These are phyloP conservation scores for Conus betulinus DNA, from an alignment of 1,140 invertebrate species.

Conservation along the genomic window DNA sequence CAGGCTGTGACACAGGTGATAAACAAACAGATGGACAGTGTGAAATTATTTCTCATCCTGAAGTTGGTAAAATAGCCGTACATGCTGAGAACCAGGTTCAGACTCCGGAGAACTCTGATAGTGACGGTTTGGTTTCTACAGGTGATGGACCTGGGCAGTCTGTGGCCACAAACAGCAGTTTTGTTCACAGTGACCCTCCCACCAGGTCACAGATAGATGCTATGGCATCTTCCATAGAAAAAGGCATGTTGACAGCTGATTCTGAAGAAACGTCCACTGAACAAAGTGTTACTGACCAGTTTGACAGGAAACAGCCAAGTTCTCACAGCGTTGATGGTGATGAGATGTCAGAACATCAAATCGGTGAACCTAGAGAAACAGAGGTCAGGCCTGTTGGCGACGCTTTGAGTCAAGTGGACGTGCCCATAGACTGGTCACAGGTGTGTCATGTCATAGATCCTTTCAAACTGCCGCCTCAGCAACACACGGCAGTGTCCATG, in stretches of 20 bases:
- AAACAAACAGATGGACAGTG: background rate
- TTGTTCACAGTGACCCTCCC: background rate
- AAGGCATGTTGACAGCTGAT: background rate
- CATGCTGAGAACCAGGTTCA: too few relatives aligned
- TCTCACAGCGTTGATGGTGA: background rate
- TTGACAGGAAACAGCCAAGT: background rate
- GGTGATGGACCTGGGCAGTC: background rate
- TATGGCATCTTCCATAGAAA: background rate
- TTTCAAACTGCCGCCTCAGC: constrained; percentile 34
- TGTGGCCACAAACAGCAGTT: background rate
- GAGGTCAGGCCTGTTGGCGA: background rate
- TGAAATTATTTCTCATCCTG: background rate
- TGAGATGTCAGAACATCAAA: background rate
- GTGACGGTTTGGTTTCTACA: background rate
- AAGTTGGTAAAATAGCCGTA: background rate
- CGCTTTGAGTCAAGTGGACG: background rate
- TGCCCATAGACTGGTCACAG: background rate
- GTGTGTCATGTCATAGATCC: constrained; percentile 41
- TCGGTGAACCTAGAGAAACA: background rate
- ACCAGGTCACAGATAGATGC: background rate
- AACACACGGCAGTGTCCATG: constrained; percentile 33
- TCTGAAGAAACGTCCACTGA: background rate
- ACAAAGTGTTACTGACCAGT: background rate
- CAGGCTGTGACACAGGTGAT: background rate
- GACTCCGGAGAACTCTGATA: background rate